These are phyloP conservation scores for Jacana jacana DNA, from an alignment of 2,113 vertebrate genomes.

Conservation along the genomic window DNA sequence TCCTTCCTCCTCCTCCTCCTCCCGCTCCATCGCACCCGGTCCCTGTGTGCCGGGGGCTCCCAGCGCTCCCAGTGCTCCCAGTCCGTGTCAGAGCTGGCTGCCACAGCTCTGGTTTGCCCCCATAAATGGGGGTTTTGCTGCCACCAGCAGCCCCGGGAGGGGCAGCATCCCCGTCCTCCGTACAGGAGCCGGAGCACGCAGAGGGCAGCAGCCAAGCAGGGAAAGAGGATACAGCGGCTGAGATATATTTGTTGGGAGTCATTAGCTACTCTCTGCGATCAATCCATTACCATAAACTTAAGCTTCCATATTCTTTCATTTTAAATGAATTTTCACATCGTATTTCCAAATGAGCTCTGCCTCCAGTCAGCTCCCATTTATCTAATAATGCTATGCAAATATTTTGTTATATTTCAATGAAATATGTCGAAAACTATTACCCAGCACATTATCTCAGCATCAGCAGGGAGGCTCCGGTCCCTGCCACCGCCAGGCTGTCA, in stretches of 20 bases:
- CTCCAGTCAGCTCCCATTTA: constrained; percentile 80
- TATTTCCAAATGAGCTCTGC: constrained; percentile 77
- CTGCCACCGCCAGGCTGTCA: background rate
- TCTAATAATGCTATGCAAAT: constrained; percentile 81
- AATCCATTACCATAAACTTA: constrained; percentile 76
- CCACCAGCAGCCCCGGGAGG: background rate
- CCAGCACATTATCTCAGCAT: constrained; percentile 49
- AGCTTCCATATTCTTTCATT: constrained; percentile 75
- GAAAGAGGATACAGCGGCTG: background rate
- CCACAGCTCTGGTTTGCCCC: background rate
- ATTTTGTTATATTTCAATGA: constrained; percentile 81
- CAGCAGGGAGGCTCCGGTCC: background rate
- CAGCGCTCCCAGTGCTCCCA: background rate
- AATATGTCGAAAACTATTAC: constrained; percentile 74
- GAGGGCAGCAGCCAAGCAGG: background rate
- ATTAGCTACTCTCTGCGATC: constrained; percentile 71
- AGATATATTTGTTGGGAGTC: constrained; percentile 63
- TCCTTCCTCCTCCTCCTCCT: background rate
- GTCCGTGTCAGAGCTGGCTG: background rate
- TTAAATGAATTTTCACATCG: constrained; percentile 78
- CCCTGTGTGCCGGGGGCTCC: fast-evolving
- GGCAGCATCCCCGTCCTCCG: constrained; percentile 15
- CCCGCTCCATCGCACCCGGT: fast-evolving
- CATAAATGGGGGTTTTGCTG: background rate
- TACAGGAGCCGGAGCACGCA: background rate